phyloP scores from a whole-genome alignment of 2,888 invertebrate species.

The Coremacera marginata region DNA sequence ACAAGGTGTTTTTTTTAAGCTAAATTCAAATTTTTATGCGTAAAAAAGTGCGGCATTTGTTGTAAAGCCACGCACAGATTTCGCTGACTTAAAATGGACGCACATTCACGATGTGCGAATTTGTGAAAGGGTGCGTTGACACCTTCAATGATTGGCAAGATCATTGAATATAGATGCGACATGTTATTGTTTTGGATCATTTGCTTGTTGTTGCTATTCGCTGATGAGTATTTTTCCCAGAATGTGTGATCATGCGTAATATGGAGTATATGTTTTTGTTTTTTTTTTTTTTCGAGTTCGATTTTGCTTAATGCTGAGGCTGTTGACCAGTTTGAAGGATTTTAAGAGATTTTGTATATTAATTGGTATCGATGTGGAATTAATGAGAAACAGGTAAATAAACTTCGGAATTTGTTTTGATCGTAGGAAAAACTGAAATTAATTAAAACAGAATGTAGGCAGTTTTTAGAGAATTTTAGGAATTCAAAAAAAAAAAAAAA shows the following conservation, averaged over 20 bases:
- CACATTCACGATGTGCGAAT: background rate
- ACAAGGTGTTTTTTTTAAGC: constrained; percentile 23
- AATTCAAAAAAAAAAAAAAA: no score
- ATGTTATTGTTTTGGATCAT: background rate
- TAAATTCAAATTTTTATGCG: constrained; percentile 16
- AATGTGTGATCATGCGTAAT: no score
- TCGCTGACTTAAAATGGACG: background rate
- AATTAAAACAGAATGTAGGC: no score
- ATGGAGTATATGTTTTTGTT: no score
- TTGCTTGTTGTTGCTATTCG: constrained; percentile 5
- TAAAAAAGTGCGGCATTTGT: constrained; percentile 9
- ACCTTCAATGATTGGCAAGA: background rate
- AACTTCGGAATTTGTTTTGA: no score
- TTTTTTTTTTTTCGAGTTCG: no score
- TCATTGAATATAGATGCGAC: constrained; percentile 1
- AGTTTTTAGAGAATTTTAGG: no score
- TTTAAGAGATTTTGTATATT: no score
- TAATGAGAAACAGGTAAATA: background rate
- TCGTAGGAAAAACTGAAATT: no score
- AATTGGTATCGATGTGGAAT: no score
- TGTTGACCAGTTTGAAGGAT: no score
- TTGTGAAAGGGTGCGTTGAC: background rate
- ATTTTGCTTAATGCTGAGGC: no score
- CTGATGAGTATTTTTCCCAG: background rate
- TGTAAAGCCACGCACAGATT: background rate